Conservation (phyloP, 2,113 vertebrate species). For the Phylloscopus trochiloides region DNA sequence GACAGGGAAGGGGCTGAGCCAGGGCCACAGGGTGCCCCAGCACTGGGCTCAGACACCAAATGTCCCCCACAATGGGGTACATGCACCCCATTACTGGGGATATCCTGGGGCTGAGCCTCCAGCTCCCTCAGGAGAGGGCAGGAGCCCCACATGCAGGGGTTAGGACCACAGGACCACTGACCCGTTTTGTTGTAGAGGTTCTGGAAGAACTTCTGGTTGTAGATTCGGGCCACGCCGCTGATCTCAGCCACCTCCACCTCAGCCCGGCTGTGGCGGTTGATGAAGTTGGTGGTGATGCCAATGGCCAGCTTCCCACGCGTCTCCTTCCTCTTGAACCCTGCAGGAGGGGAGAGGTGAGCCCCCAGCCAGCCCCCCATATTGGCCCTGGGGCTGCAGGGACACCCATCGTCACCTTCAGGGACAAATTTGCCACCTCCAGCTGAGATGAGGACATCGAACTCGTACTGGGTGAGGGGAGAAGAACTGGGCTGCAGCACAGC, state of each 20-base stretch:
- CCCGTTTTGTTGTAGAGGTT: conserved; percentile 86
- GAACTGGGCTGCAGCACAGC: conserved; percentile 79
- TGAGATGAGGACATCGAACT: conserved; percentile 91
- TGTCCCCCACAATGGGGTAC: not conserved
- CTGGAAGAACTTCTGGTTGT: conserved; percentile 96
- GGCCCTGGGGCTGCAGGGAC: not conserved
- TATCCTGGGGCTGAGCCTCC: not conserved
- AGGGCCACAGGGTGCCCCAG: not conserved
- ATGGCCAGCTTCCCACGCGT: conserved; percentile 90
- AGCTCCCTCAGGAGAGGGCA: not conserved
- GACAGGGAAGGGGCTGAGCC: not conserved
- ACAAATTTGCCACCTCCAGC: conserved; percentile 89
- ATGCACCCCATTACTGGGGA: not conserved
- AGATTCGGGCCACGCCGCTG: conserved; percentile 92
- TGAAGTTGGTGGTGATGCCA: conserved; percentile 92
- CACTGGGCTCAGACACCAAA: not conserved
- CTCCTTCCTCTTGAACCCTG: conserved; percentile 90
- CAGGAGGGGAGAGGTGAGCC: not conserved
- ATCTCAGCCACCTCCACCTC: conserved; percentile 90
- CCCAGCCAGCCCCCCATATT: accelerated
- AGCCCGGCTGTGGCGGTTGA: conserved; percentile 79
- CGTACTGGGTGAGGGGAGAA: conserved; percentile 75
- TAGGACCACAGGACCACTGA: conserved; percentile 6
- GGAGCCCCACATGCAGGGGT: accelerated
- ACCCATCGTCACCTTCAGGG: conserved; percentile 82